These are phyloP conservation scores for Steatocranus sp. DNA, from an alignment of 2,797 vertebrate species.

Conservation along the genomic window DNA sequence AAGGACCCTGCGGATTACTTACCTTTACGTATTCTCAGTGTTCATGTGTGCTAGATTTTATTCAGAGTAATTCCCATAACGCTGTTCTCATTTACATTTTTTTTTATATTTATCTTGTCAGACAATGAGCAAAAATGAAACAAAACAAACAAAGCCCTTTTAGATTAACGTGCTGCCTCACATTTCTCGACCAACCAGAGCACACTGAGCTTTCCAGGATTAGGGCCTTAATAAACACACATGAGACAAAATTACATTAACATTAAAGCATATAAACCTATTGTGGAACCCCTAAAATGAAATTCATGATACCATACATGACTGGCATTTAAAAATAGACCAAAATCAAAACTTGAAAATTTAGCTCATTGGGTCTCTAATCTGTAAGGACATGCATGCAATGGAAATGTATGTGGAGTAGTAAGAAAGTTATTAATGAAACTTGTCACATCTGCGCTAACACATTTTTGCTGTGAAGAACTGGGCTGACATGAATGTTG, in stretches of 20 bases:
- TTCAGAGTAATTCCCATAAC: not conserved
- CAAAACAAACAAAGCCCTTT: not conserved
- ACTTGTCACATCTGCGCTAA: constrained; percentile 29
- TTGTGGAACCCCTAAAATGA: not conserved
- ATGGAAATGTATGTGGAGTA: not conserved
- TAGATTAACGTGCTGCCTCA: not conserved
- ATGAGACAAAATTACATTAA: not conserved
- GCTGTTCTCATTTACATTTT: not conserved
- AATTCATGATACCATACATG: not conserved
- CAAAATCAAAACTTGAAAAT: not conserved
- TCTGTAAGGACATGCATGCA: not conserved
- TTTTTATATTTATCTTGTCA: not conserved
- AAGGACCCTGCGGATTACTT: not conserved
- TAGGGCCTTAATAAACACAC: not conserved
- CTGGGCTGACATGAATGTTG: constrained; percentile 3
- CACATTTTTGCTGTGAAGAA: not conserved
- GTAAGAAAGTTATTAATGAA: constrained; percentile 31
- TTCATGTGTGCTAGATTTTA: not conserved
- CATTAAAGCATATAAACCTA: not conserved
- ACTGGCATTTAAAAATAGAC: not conserved
- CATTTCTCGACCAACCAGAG: not conserved
- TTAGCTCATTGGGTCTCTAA: not conserved
- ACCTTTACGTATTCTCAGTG: not conserved
- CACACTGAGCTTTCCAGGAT: not conserved
- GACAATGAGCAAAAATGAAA: not conserved